Evolutionary conservation across 2,888 invertebrate genomes (phyloP).

Genomic region (Agrochola litura): DNA sequence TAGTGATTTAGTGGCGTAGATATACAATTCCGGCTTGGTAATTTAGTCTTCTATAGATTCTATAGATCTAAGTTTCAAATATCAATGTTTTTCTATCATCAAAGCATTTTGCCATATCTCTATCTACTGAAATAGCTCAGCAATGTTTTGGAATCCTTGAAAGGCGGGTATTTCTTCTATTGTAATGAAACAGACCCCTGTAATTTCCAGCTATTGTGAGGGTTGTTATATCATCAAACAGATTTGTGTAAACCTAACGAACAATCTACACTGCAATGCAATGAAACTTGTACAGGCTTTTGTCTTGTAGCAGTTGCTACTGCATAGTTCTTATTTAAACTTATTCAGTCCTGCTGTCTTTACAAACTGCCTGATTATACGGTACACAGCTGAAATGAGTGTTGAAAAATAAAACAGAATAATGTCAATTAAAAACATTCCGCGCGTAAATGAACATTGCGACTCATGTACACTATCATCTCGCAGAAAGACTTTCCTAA

Average conservation of each 20-base stretch:
- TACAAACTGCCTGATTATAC: constrained; percentile 48
- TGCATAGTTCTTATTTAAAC: constrained; percentile 39
- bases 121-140: background rate
- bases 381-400: constrained; percentile 30
- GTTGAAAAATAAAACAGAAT: constrained; percentile 56
- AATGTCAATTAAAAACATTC: constrained; percentile 67
- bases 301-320: constrained; percentile 24
- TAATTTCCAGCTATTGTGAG: constrained; percentile 12
- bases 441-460: constrained; percentile 60
- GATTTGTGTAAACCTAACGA: constrained; percentile 21
- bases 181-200: constrained; percentile 3
- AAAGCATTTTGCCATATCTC: background rate
- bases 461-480: constrained; percentile 70
- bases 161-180: constrained; percentile 1
- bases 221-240: constrained; percentile 22
- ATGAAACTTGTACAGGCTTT: constrained; percentile 29
- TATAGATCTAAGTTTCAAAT: too few species aligned
- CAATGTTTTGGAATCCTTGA: constrained; percentile 4
- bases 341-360: constrained; percentile 33
- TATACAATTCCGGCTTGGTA: constrained; percentile 18
- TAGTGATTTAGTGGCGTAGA: constrained; percentile 41
- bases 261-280: constrained; percentile 26
- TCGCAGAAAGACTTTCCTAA: constrained; percentile 74
- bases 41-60: constrained; percentile 14
- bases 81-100: background rate